These are phyloP conservation scores for Linhomoeus sp. DNA, from an alignment of 2,888 invertebrate species.

Conservation along the genomic window DNA sequence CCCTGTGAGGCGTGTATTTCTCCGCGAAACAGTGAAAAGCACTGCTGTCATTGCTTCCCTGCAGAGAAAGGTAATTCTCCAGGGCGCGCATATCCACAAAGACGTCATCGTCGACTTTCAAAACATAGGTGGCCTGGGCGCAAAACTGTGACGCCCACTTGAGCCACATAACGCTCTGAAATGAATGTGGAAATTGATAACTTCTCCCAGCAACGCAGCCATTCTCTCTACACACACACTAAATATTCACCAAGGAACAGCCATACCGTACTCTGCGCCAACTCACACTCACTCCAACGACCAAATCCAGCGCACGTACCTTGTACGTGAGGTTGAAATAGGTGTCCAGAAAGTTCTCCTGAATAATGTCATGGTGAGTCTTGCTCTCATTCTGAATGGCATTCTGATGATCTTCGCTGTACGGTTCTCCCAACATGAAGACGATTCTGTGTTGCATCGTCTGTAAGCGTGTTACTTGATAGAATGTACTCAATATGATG, in stretches of 20 bases:
- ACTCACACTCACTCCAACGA: too few relatives aligned
- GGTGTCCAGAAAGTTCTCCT: conserved; percentile 5
- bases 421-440: conserved; percentile 3
- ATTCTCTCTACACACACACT: conserved; percentile 5
- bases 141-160: conserved; percentile 4
- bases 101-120: conserved; percentile 8
- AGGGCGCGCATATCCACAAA: conserved; percentile 6
- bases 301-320: background rate
- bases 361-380: conserved; percentile 4
- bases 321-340: conserved; percentile 6
- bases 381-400: background rate
- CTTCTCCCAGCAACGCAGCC: too few relatives aligned
- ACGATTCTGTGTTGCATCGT: background rate
- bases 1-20: too few relatives aligned
- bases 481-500: too few relatives aligned
- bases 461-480: too few relatives aligned
- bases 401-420: background rate
- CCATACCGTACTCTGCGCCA: too few relatives aligned
- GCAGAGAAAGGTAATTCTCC: conserved; percentile 7
- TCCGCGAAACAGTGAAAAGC: too few relatives aligned
- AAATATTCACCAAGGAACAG: background rate
- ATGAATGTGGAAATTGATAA: too few relatives aligned
- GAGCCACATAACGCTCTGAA: too few relatives aligned
- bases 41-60: too few relatives aligned
- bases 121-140: conserved; percentile 3